Evolutionary conservation across 1,140 invertebrate species (phyloP), one percentile per base, ranked within the genome.

Genomic region (Lasioglossum albipes): DNA sequence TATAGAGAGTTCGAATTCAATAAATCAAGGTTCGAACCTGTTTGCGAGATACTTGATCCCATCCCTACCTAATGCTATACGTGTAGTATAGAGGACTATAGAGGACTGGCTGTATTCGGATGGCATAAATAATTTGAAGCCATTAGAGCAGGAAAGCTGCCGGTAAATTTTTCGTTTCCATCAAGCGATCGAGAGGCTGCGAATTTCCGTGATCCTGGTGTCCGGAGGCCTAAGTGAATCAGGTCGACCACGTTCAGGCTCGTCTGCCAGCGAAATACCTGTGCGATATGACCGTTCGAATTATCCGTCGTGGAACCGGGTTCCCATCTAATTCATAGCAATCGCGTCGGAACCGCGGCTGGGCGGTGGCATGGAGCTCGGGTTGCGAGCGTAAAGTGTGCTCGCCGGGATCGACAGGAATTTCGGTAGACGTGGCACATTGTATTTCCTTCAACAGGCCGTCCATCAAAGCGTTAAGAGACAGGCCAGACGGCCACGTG

Each of bases 401-500:
- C 52, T 59, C 20, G 20, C 57, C 52, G 16, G 13, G 16, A 16
- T 62, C 64, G 49, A 75, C n/a, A 31, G 42, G 54, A 61, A 69
- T 75, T 75, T 68, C 41, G 68, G 57, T 31, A 31, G 27, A 20
- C 69, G 42, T 20, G 62, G 36, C 72, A 45, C 67, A 74, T 59
- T 79, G 77, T 79, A 74, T 57, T 59, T 74, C 77, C 77, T 79
- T 59, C 62, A 49, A 74, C 70, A 22, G 62, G 27, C 62, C 52
- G 77, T 79, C 77, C 49, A 74, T 79, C 77, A 79, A 74, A 31
- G 45, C 62, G 52, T 74, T 74, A 79, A 74, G 57, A 65, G 42
- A 83, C 59, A 36, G 31, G 41, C 31, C 27, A 52, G 70, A 66
- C n/a, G 52, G 41, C 31, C 41, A 52, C 74, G 71, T 31, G 52